A percentile compares a stretch with the other conserved stretches of the same genome.
These are phyloP conservation scores for Fragum fragum DNA, from an alignment of 2,888 invertebrate species.

Conservation along the genomic window DNA sequence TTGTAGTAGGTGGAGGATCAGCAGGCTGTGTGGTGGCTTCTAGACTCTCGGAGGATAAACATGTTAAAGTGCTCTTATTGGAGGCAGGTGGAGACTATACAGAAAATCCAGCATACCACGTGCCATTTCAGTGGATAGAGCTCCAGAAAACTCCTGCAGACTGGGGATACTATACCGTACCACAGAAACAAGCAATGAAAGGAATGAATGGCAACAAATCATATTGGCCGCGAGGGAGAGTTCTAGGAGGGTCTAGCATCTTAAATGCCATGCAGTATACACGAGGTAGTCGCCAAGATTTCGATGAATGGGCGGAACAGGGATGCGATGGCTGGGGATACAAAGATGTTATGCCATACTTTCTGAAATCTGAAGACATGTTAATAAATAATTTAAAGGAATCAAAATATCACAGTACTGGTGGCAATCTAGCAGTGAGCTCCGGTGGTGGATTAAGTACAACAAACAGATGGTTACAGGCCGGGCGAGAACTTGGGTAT, in stretches of 20 bases:
- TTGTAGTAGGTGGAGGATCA: no score
- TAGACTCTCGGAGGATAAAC: no score
- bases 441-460: slow-evolving; percentile 22
- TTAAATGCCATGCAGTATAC: slow-evolving; percentile 38
- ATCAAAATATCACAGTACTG: slow-evolving; percentile 22
- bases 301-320: slow-evolving; percentile 12
- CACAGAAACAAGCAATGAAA: slow-evolving; percentile 80
- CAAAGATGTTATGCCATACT: slow-evolving; percentile 29
- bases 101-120: slow-evolving; percentile 84
- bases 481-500: slow-evolving; percentile 46
- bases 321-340: slow-evolving; percentile 30
- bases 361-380: slow-evolving; percentile 34
- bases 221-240: slow-evolving; percentile 42
- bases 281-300: slow-evolving; percentile 39
- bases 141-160: slow-evolving; percentile 78
- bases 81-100: slow-evolving; percentile 87
- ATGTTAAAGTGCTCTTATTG: background rate
- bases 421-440: slow-evolving; percentile 12
- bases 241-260: slow-evolving; percentile 39
- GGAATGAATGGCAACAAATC: slow-evolving; percentile 19
- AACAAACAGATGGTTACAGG: slow-evolving; percentile 27
- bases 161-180: slow-evolving; percentile 86
- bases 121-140: slow-evolving; percentile 87
- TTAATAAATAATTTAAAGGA: slow-evolving; percentile 9
- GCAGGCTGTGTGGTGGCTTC: no score